These are phyloP conservation scores for Anarhynchus alexandrinus DNA, from an alignment of 2,113 vertebrate species.

Conservation along the genomic window DNA sequence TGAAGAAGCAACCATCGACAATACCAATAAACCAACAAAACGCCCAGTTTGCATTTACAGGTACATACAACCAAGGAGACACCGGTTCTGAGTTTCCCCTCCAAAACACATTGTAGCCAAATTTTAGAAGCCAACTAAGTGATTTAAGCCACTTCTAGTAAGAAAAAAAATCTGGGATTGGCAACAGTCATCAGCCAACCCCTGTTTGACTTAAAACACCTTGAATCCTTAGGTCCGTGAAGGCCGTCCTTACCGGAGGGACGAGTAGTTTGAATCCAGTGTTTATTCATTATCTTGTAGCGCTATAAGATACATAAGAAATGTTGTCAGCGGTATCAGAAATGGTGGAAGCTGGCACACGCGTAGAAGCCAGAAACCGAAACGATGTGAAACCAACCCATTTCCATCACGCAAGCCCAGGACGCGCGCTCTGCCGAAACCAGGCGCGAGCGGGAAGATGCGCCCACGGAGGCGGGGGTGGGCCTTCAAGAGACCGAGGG, in stretches of 20 bases:
- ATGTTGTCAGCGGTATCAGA: not conserved
- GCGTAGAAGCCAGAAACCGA: rapidly evolving
- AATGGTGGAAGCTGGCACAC: not conserved
- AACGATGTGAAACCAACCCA: not conserved
- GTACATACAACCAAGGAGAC: not conserved
- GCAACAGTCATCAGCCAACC: not conserved
- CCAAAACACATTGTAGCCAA: slow-evolving; percentile 17
- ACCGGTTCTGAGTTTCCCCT: not conserved
- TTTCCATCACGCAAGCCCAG: not conserved
- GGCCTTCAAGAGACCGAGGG: not conserved
- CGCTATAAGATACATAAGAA: not conserved
- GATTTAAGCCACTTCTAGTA: not conserved
- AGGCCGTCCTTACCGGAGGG: not conserved
- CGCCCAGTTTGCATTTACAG: not conserved
- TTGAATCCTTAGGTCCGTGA: no score
- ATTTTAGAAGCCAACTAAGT: not conserved
- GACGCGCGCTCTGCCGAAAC: rapidly evolving
- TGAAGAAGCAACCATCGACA: rapidly evolving
- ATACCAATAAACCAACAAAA: not conserved
- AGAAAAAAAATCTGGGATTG: not conserved
- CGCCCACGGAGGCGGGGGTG: rapidly evolving
- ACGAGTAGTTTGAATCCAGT: not conserved
- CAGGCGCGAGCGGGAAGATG: not conserved
- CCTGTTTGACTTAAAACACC: not conserved
- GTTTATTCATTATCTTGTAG: not conserved